Evolutionary conservation across 2,888 invertebrate genomes (phyloP).

Genomic region (Danaus chrysippus): DNA sequence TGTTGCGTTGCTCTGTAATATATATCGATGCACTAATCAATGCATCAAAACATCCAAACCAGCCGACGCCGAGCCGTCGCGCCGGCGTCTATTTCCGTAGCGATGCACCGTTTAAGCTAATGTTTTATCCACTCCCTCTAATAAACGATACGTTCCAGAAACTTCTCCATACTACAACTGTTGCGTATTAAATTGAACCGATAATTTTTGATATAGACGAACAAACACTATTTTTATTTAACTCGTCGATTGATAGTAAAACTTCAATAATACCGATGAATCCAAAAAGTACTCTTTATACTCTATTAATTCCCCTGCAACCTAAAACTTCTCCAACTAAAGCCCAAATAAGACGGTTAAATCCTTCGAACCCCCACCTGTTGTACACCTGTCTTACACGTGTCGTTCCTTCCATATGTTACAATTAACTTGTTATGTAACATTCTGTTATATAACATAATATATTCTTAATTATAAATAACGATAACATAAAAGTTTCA

Average conservation of each 20-base stretch:
- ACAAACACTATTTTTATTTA: neutral
- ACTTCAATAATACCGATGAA: too few species aligned
- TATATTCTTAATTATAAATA: constrained; percentile 1
- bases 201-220: neutral
- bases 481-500: constrained; percentile 1
- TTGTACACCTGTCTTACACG: constrained; percentile 26
- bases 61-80: constrained; percentile 30
- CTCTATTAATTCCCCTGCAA: neutral
- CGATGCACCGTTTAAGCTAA: constrained; percentile 19
- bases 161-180: neutral
- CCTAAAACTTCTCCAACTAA: neutral
- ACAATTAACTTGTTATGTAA: constrained; percentile 19
- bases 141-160: constrained; percentile 9
- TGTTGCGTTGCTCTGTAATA: too few species aligned
- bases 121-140: constrained; percentile 19
- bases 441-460: neutral
- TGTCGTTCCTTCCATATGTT: constrained; percentile 24
- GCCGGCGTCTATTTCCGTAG: constrained; percentile 53
- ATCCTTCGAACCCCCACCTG: constrained; percentile 24
- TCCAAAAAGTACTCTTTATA: neutral
- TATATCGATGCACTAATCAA: neutral
- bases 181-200: neutral
- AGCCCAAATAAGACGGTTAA: constrained; percentile 15
- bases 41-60: constrained; percentile 9
- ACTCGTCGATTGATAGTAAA: too few species aligned